A percentile compares a stretch with the other conserved stretches of the same genome.
These are phyloP conservation scores for Forpus xanthops DNA, from an alignment of 2,797 vertebrate genomes.

Conservation along the genomic window DNA sequence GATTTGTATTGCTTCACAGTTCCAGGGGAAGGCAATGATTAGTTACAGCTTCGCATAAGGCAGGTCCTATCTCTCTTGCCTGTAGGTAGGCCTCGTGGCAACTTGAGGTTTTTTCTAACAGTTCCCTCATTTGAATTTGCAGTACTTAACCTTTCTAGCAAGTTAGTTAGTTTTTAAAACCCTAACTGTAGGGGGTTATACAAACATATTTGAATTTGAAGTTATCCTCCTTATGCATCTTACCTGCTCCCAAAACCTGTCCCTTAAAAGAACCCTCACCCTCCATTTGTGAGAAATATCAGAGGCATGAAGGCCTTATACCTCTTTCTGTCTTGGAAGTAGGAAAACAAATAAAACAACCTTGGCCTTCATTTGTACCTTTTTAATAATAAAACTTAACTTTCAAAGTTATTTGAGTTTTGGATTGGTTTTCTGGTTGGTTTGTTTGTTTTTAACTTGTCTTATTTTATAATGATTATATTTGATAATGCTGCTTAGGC, in stretches of 20 bases:
- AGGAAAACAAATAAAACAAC: neutral
- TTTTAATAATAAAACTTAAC: conserved; percentile 47
- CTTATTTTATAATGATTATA: neutral
- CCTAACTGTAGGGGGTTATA: neutral
- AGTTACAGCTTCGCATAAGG: rapidly evolving
- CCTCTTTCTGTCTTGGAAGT: neutral
- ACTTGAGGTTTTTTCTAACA: neutral
- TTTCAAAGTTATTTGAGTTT: conserved; percentile 7
- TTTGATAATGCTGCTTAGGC: neutral
- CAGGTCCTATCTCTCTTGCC: neutral
- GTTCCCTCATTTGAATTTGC: neutral
- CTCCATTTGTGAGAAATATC: neutral
- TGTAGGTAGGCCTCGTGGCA: neutral
- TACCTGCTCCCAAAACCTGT: neutral
- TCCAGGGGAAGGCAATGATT: neutral
- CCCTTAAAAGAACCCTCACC: neutral
- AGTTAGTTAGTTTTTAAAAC: neutral
- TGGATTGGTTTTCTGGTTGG: neutral
- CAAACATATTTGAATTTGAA: neutral
- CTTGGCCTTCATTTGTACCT: neutral
- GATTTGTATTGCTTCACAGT: neutral
- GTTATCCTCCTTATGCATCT: rapidly evolving
- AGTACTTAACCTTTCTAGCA: neutral
- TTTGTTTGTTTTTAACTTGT: neutral
- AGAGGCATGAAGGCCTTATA: neutral